These are phyloP conservation scores for Caenorhabditis inopinata DNA, from an alignment of 1,140 invertebrate species.

Conservation along the genomic window DNA sequence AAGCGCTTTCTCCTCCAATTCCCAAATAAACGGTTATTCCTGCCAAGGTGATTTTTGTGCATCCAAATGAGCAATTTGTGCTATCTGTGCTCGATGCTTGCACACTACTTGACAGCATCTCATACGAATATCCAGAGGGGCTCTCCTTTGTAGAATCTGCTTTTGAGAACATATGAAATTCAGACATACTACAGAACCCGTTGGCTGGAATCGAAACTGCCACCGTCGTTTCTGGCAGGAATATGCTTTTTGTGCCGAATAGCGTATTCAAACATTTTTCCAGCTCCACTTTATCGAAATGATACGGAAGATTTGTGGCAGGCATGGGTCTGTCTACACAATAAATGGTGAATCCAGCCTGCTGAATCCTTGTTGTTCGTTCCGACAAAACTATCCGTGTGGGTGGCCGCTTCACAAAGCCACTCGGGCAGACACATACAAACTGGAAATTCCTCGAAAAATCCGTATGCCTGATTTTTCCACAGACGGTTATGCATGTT, in stretches of 20 bases:
- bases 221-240: neutral
- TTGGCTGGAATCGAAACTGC: neutral
- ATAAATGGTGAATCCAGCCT: slow-evolving; percentile 10
- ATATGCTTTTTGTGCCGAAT: neutral
- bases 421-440: neutral
- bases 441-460: too few species aligned
- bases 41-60: neutral
- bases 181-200: slow-evolving; percentile 5
- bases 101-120: slow-evolving; percentile 7
- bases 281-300: neutral
- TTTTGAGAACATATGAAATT: slow-evolving; percentile 23
- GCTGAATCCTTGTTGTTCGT: neutral
- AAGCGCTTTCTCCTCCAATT: neutral
- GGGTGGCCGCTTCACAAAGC: neutral
- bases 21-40: neutral
- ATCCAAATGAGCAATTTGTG: neutral
- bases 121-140: neutral
- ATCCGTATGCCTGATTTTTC: too few species aligned
- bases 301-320: neutral
- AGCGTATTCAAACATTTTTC: slow-evolving; percentile 2
- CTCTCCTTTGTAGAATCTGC: neutral
- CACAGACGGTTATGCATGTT: neutral
- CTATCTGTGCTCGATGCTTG: neutral
- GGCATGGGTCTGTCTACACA: slow-evolving; percentile 10
- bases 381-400: slow-evolving; percentile 9